Evolutionary conservation across 2,113 vertebrate species (phyloP), one percentile per base, ranked within the genome.

Genomic region (Oceanodroma tethys): DNA sequence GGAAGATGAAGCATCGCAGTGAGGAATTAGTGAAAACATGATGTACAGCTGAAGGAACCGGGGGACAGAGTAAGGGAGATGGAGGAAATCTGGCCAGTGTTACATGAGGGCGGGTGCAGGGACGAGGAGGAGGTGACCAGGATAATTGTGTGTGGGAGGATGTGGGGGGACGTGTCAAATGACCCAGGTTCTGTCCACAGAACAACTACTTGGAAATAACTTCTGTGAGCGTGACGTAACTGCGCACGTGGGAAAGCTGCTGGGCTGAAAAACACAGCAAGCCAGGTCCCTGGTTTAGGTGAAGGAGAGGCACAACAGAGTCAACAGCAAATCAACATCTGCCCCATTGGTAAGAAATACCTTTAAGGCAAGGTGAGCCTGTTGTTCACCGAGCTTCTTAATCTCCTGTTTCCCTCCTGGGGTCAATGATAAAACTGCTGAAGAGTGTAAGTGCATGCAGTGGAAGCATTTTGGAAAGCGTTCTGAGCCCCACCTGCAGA

Each of bases 41-140:
- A n/a, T 47, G 26, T 40, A 43, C 30, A 82, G 73, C 50, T 66
- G 63, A 71, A 66, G 25, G 53, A 94, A 66, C 30, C 1, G 5
- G 29, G 48, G 36, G 13, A 75, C 45, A 67, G 53, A 32, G 18
- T 40, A 47, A 90, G 29, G 30, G 47, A 84, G 26, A 29, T 2
- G 16, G 48, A 18, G 38, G 67, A 84, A 18, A 79, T 50, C 52
- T 25, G 29, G 16, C 16, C 52, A 40, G 34, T 15, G 38, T 34
- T 86, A 52, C 13, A 4, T 6, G 32, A 71, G 15, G 78, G 32
- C 0, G 0, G 38, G 27, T 9, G 43, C 55, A n/a, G 59, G 43
- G 32, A 56, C 0, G 10, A 48, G 12, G 42, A 80, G 29, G 60
- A 90, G 16, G 48, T 0, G 1, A 86, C 27, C 2, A 20, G 42